Conservation (phyloP, 2,888 invertebrate genomes). For the Leptodirus hochenwartii region DNA sequence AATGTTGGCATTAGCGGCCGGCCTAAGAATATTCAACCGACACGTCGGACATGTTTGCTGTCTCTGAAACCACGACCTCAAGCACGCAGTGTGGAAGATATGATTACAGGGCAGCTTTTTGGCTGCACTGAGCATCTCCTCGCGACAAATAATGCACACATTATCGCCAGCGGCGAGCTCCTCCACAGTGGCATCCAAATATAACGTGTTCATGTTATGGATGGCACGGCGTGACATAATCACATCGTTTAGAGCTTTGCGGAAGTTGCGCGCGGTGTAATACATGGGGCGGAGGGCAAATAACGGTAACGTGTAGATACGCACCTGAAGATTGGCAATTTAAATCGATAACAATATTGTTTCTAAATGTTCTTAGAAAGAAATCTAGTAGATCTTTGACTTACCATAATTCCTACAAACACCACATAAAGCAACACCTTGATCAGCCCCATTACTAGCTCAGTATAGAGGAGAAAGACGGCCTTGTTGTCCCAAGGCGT, state of each 20-base stretch:
- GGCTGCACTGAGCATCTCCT: conserved; percentile 57
- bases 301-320: conserved; percentile 90
- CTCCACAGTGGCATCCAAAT: conserved; percentile 87
- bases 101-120: conserved; percentile 98
- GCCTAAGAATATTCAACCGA: conserved; percentile 55
- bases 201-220: conserved; percentile 93
- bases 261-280: conserved; percentile 94
- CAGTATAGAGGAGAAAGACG: conserved; percentile 89
- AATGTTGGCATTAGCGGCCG: conserved; percentile 7
- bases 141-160: conserved; percentile 96
- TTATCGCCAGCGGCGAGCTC: conserved; percentile 87
- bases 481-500: conserved; percentile 99
- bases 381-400: not conserved
- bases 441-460: conserved; percentile 78
- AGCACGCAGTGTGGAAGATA: conserved; percentile 95
- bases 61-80: conserved; percentile 98
- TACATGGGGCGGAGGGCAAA: conserved; percentile 99
- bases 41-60: conserved; percentile 99
- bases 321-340: no score
- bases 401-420: conserved; percentile 83
- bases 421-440: conserved; percentile 47
- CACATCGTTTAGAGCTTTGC: conserved; percentile 94
- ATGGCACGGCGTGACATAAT: conserved; percentile 92
- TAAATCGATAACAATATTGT: no score
- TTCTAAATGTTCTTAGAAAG: no score